Evolutionary conservation across 2,797 vertebrate genomes (phyloP).

Genomic region (Serranus cabrilla): DNA sequence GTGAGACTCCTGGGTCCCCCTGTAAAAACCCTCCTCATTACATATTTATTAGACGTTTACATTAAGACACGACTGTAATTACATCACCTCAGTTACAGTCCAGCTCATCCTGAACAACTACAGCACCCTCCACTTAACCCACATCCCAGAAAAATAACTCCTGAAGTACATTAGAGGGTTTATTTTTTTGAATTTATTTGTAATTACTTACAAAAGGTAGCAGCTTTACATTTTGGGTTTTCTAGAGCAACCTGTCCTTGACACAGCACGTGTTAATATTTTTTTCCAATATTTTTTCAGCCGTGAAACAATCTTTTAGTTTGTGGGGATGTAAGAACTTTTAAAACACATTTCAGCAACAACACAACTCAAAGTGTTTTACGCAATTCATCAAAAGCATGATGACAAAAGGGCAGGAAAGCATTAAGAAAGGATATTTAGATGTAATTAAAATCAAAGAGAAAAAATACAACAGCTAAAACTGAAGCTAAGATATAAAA

Average conservation of each 20-base stretch:
- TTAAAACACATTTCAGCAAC: no score
- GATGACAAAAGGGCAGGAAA: no score
- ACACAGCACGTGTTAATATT: background rate
- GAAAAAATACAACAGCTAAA: no score
- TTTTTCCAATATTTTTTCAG: background rate
- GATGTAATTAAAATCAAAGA: no score
- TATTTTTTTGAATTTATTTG: no score
- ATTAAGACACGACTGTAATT: constrained; percentile 11
- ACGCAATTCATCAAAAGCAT: no score
- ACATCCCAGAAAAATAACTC: background rate
- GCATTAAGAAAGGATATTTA: no score
- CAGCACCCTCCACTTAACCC: no score
- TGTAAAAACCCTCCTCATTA: background rate
- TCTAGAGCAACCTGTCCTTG: background rate
- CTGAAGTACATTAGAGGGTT: background rate
- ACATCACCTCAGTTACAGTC: constrained; percentile 9
- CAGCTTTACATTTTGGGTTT: background rate
- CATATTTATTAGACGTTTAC: background rate
- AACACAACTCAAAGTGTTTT: no score
- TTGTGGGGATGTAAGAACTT: background rate
- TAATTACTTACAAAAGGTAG: no score
- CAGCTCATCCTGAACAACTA: constrained; percentile 5
- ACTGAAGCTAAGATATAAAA: no score
- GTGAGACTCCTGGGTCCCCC: constrained; percentile 80
- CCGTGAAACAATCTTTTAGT: background rate